Conservation (phyloP, 2,113 vertebrate species). For the Pelobates fuscus region DNA sequence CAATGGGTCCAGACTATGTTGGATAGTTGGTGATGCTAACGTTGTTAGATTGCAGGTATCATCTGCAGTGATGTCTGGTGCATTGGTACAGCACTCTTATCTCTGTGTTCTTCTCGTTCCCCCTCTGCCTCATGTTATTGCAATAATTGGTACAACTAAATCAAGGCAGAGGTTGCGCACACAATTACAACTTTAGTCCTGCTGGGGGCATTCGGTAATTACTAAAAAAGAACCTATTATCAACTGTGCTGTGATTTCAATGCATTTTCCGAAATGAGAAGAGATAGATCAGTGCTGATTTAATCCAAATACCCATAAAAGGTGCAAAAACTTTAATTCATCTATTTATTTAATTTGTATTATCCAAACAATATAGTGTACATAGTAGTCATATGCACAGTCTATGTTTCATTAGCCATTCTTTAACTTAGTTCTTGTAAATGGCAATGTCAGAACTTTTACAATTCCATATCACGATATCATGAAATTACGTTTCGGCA, state of each 20-base stretch:
- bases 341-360: no score
- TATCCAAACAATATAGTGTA: no score
- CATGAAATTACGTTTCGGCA: no score
- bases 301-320: no score
- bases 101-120: not conserved
- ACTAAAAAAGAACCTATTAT: conserved; percentile 15
- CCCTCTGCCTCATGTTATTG: conserved; percentile 56
- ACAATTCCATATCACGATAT: no score
- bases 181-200: conserved; percentile 1
- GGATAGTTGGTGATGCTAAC: not conserved
- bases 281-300: no score
- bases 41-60: not conserved
- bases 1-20: no score
- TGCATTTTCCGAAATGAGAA: conserved; percentile 17
- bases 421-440: no score
- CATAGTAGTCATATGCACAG: no score
- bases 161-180: conserved; percentile 44
- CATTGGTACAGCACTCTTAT: not conserved
- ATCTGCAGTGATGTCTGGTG: not conserved
- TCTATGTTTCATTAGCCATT: no score
- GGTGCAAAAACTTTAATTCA: no score
- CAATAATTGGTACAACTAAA: conserved; percentile 58
- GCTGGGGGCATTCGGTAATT: not conserved
- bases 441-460: no score
- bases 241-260: not conserved